Evolutionary conservation across 92 coral and sea anemone species (phyloP).

Genomic region (Palythoa grandis): DNA sequence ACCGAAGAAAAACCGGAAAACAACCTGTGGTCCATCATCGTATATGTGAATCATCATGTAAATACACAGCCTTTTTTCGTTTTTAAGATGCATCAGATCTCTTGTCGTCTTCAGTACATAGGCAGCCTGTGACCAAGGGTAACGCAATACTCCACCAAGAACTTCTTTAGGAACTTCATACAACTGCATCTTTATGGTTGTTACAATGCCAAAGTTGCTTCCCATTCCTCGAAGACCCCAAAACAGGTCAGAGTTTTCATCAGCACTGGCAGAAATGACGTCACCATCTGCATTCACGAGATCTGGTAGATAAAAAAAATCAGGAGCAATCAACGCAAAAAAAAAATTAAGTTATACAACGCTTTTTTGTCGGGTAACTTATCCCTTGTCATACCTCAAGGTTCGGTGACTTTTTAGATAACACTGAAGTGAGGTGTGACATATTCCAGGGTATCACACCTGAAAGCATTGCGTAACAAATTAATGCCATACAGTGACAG

Average conservation of each 20-base stretch:
- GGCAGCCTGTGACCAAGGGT: slow-evolving; percentile 66
- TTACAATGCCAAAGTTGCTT: slow-evolving; percentile 88
- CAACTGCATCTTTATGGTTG: slow-evolving; percentile 71
- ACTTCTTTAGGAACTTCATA: slow-evolving; percentile 67
- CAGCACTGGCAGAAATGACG: slow-evolving; percentile 70
- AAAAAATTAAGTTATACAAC: too few species aligned
- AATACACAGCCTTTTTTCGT: slow-evolving; percentile 69
- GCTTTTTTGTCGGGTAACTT: too few species aligned
- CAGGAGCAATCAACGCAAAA: not conserved
- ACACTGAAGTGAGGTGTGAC: too few species aligned
- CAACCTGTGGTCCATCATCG: slow-evolving; percentile 62
- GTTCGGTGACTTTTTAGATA: too few species aligned
- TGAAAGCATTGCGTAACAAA: too few species aligned
- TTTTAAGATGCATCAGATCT: slow-evolving; percentile 68
- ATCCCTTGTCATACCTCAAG: too few species aligned
- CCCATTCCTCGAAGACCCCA: slow-evolving; percentile 97
- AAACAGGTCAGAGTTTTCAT: slow-evolving; percentile 76
- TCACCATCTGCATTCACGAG: slow-evolving; percentile 77
- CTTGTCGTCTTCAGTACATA: slow-evolving; percentile 63
- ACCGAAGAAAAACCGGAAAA: slow-evolving; percentile 65
- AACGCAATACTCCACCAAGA: slow-evolving; percentile 75
- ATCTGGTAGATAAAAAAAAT: slow-evolving; percentile 49
- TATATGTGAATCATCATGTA: slow-evolving; percentile 69
- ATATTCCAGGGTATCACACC: too few species aligned
- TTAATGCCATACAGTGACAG: too few species aligned